Base-by-base conservation (phyloP, 2,113 vertebrate species). In the Garra rufa region DNA sequence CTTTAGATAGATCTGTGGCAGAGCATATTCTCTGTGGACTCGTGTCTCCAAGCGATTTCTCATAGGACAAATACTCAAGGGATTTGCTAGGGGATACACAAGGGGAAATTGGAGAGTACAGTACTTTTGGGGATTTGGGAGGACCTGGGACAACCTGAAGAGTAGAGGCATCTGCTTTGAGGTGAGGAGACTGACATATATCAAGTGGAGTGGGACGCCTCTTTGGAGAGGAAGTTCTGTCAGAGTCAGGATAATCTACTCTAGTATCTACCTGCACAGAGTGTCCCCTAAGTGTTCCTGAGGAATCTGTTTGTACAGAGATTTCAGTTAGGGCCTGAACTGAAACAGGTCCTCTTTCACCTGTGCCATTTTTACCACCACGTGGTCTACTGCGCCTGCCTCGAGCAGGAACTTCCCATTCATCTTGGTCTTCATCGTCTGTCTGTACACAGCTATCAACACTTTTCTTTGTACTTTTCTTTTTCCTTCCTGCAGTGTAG, bases 381-480 rank as follows among this genome's bases (percentile, higher is more conserved):
- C 96, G 97, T 85, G 95, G 88, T 55, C 96, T 95, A 81, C 94
- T 97, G 85, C 97, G 96, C 86, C 97, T 94, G 67, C 93, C 94
- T 90, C 95, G 95, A 70, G 91, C 90, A 69, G 96, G 95, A 89
- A 94, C 92, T 24, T 99, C 98, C 98, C 98, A 99, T 79, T 98
- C 98, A 7, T 99, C 98, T 90, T 99, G 98, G 91, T 99, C 98
- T 89, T 99, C 98, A 85, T 99, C 98, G 88, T 99, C 98, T 2
- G 98, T 99, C 92, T 99, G 98, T 74, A 99, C 97, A 86, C 98
- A 97, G 1, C 97, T 98, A 89, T 99, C 98, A 55, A 99, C 96
- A 55, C 98, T 96, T 88, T 98, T 99, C 91, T 97, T 99, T 81
- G 52, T 83, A 71, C 38, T 93, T 85, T 84, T 90, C 93, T 95